A percentile compares a stretch with the other conserved stretches of the same genome.
These are phyloP conservation scores for Lepidocyrtinus sp. DNA, from an alignment of 2,888 invertebrate species.

Conservation along the genomic window DNA sequence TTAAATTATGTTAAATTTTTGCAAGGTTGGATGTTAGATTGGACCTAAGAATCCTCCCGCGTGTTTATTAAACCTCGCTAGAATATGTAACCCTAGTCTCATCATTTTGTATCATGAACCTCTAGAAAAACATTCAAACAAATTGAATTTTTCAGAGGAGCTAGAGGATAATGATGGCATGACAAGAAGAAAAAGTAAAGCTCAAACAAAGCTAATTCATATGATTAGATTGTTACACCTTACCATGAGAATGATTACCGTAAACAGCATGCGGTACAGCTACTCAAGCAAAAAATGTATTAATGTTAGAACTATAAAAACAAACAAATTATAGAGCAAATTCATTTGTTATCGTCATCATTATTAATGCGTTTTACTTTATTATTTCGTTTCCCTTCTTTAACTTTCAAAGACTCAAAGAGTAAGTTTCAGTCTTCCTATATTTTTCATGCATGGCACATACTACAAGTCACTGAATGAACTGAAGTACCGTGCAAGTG, in stretches of 20 bases:
- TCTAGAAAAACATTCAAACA: slow-evolving; percentile 11
- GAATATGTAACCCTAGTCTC: too few relatives aligned
- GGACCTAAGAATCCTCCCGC: too few relatives aligned
- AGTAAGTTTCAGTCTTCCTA: too few relatives aligned
- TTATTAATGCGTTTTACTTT: background rate
- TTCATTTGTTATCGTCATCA: slow-evolving; percentile 24
- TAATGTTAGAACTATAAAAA: slow-evolving; percentile 21
- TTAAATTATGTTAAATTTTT: too few relatives aligned
- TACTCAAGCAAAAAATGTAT: slow-evolving; percentile 1
- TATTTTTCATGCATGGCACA: too few relatives aligned
- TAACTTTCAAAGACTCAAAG: too few relatives aligned
- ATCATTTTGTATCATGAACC: too few relatives aligned
- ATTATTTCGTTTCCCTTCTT: background rate
- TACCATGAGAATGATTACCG: slow-evolving; percentile 5
- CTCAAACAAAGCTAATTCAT: slow-evolving; percentile 18
- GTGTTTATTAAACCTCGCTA: too few relatives aligned
- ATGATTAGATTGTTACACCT: background rate
- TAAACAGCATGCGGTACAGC: slow-evolving; percentile 20
- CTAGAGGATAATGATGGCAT: slow-evolving; percentile 18
- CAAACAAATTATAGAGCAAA: slow-evolving; percentile 32
- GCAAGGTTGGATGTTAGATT: too few relatives aligned
- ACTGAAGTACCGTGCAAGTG: too few relatives aligned
- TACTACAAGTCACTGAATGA: too few relatives aligned
- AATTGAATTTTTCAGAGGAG: background rate
- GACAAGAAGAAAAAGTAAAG: slow-evolving; percentile 24